These are phyloP conservation scores for Papilio glaucus DNA, from an alignment of 1,140 invertebrate genomes.

Conservation along the genomic window DNA sequence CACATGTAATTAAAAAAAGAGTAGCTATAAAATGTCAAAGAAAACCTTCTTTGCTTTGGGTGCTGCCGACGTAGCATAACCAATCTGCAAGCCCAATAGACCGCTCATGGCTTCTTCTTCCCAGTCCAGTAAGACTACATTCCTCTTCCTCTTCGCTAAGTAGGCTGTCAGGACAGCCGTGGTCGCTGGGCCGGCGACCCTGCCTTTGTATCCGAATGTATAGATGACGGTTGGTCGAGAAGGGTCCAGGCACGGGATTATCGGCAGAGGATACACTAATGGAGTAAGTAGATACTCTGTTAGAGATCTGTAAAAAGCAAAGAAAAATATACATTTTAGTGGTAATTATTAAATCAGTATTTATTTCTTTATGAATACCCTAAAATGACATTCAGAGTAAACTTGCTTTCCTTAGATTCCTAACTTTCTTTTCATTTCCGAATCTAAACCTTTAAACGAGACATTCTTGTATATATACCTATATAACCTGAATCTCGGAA, in stretches of 20 bases:
- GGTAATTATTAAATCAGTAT: neutral
- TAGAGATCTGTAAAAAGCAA: slow-evolving; percentile 58
- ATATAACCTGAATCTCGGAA: too few species aligned
- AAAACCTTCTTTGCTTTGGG: slow-evolving; percentile 70
- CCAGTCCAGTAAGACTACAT: slow-evolving; percentile 72
- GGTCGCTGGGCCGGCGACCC: slow-evolving; percentile 60
- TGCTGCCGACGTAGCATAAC: slow-evolving; percentile 63
- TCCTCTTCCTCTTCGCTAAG: slow-evolving; percentile 63
- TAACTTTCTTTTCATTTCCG: too few species aligned
- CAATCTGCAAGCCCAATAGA: slow-evolving; percentile 59
- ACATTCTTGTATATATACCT: too few species aligned
- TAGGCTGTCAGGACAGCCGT: slow-evolving; percentile 64
- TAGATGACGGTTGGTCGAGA: slow-evolving; percentile 62
- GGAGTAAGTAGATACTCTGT: slow-evolving; percentile 52
- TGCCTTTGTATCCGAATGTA: slow-evolving; percentile 71
- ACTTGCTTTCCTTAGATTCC: too few species aligned
- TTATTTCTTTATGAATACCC: neutral
- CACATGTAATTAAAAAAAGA: neutral
- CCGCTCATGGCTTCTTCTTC: slow-evolving; percentile 68
- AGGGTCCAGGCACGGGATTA: slow-evolving; percentile 57
- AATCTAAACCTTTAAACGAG: too few species aligned
- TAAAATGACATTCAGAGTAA: too few species aligned
- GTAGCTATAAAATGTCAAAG: neutral
- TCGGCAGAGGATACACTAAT: slow-evolving; percentile 50
- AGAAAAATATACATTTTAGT: neutral